Percentiles rank a stretch among this genome's conserved stretches.
These are phyloP conservation scores for Parotia lawesii DNA, from an alignment of 2,113 vertebrate species.

Conservation along the genomic window DNA sequence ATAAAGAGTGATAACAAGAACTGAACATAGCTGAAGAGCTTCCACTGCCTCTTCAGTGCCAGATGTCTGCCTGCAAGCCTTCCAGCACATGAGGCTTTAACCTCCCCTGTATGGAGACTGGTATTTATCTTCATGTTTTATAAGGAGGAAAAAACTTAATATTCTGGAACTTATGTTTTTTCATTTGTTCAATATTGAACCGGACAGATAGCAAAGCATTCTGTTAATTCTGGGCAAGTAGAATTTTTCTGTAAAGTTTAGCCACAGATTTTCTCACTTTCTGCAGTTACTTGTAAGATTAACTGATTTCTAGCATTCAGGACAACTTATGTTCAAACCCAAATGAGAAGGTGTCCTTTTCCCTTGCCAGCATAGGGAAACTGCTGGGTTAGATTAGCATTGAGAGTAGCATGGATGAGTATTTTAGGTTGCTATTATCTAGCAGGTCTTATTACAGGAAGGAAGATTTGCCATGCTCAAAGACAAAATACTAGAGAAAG, in stretches of 20 bases:
- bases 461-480: neutral
- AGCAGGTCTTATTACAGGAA: neutral
- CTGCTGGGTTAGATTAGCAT: neutral
- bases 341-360: neutral
- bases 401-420: neutral
- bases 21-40: neutral
- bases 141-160: neutral
- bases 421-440: neutral
- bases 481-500: neutral
- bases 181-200: neutral
- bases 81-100: neutral
- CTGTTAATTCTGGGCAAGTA: neutral
- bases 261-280: neutral
- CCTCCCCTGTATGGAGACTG: neutral
- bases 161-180: neutral
- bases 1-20: neutral
- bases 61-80: neutral
- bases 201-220: neutral
- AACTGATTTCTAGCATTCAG: neutral
- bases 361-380: neutral
- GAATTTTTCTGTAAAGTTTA: neutral
- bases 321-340: neutral
- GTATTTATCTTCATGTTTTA: neutral
- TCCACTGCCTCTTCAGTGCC: neutral
- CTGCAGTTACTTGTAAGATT: neutral